These are phyloP conservation scores for Trichomalopsis sarcophagae DNA, from an alignment of 1,140 invertebrate species.

Conservation along the genomic window DNA sequence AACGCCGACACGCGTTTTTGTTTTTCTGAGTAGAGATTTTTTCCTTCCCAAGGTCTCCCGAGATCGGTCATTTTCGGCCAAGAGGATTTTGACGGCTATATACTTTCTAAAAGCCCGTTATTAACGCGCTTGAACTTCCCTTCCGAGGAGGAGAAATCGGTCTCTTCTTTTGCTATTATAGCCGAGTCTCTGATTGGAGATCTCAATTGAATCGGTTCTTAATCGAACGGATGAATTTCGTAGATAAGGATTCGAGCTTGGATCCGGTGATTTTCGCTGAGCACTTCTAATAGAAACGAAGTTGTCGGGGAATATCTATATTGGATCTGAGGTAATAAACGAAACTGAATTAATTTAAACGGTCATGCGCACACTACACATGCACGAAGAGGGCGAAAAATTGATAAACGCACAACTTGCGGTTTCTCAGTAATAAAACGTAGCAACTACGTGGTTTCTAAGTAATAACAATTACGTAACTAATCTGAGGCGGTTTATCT, in stretches of 20 bases:
- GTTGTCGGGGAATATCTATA: background rate
- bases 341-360: constrained; percentile 14
- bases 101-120: constrained; percentile 40
- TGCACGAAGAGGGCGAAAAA: background rate
- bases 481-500: constrained; percentile 9
- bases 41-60: constrained; percentile 47
- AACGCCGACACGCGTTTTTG: constrained; percentile 43
- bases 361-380: background rate
- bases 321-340: background rate
- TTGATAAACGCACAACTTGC: background rate
- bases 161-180: background rate
- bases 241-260: background rate
- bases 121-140: background rate
- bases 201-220: background rate
- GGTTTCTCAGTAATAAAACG: constrained; percentile 20
- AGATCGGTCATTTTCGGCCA: constrained; percentile 20
- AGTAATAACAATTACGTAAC: constrained; percentile 28
- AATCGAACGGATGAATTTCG: constrained; percentile 6
- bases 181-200: constrained; percentile 14
- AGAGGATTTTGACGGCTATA: constrained; percentile 17
- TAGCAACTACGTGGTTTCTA: constrained; percentile 17
- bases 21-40: constrained; percentile 41
- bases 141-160: background rate
- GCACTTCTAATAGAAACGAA: background rate
- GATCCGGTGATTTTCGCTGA: background rate